A percentile compares a stretch with the other conserved stretches of the same genome.
Evolutionary conservation across 2,113 vertebrate species (phyloP).

Genomic region (Chroicocephalus ridibundus): DNA sequence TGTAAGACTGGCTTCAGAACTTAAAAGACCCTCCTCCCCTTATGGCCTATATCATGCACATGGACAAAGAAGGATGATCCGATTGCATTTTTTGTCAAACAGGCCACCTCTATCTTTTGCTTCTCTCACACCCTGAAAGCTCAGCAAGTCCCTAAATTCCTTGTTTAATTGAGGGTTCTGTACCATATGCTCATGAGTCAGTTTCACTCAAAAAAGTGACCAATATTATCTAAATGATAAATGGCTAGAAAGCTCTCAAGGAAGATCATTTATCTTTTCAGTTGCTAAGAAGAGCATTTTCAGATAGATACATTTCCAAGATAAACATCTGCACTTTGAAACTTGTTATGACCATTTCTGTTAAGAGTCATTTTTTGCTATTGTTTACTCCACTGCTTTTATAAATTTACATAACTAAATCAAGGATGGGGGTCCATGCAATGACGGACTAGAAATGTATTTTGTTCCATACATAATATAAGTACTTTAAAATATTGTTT

Average conservation of each 20-base stretch:
- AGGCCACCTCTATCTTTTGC: not conserved
- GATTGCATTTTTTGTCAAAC: not conserved
- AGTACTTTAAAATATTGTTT: not conserved
- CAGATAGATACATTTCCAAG: not conserved
- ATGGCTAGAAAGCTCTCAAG: not conserved
- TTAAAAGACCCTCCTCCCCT: not conserved
- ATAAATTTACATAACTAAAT: not conserved
- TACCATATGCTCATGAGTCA: constrained; percentile 17
- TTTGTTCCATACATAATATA: not conserved
- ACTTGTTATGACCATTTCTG: not conserved
- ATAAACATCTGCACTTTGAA: not conserved
- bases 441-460: not conserved
- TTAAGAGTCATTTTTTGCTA: not conserved
- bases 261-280: constrained; percentile 33
- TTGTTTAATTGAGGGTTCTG: not conserved
- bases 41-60: not conserved
- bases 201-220: constrained; percentile 34
- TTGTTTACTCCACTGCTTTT: not conserved
- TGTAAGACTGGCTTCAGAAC: not conserved
- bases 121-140: not conserved
- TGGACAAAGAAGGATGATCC: not conserved
- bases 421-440: not conserved
- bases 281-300: not conserved
- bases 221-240: constrained; percentile 33
- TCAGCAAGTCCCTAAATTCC: constrained; percentile 12